A percentile compares a stretch with the other conserved stretches of the same genome.
Conservation (phyloP, 2,797 vertebrate species). For the Diplodus sargus region DNA sequence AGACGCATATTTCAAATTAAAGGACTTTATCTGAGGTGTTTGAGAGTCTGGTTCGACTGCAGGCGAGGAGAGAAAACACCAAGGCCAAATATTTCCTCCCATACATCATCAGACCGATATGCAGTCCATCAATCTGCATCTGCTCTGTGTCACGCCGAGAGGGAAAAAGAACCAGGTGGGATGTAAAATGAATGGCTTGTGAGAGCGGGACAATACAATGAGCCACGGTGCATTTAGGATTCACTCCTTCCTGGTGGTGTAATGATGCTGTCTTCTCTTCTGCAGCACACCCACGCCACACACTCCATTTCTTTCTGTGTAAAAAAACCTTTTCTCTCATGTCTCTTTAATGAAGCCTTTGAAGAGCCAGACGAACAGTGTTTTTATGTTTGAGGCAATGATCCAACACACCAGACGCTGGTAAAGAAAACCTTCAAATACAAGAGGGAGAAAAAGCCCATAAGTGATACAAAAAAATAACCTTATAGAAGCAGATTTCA, state of each 20-base stretch:
- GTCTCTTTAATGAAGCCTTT: constrained; percentile 43
- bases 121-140: neutral
- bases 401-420: constrained; percentile 11
- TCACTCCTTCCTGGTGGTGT: constrained; percentile 8
- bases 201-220: constrained; percentile 10
- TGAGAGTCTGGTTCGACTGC: neutral
- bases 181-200: constrained; percentile 30
- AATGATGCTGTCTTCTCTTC: constrained; percentile 53
- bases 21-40: neutral
- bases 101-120: constrained; percentile 8
- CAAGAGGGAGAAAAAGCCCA: no score
- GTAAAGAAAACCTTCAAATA: constrained; percentile 9
- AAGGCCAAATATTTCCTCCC: constrained; percentile 14
- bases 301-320: constrained; percentile 43
- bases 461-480: neutral
- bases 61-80: neutral
- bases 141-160: neutral
- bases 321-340: constrained; percentile 14
- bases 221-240: constrained; percentile 28
- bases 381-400: constrained; percentile 48
- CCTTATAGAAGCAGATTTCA: neutral
- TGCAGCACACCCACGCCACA: constrained; percentile 42
- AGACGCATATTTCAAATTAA: no score
- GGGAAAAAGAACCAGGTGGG: constrained; percentile 3
- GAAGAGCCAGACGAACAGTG: constrained; percentile 37